phyloP scores from a whole-genome alignment of 2,113 vertebrate genomes.

The Urocitellus parryii region DNA sequence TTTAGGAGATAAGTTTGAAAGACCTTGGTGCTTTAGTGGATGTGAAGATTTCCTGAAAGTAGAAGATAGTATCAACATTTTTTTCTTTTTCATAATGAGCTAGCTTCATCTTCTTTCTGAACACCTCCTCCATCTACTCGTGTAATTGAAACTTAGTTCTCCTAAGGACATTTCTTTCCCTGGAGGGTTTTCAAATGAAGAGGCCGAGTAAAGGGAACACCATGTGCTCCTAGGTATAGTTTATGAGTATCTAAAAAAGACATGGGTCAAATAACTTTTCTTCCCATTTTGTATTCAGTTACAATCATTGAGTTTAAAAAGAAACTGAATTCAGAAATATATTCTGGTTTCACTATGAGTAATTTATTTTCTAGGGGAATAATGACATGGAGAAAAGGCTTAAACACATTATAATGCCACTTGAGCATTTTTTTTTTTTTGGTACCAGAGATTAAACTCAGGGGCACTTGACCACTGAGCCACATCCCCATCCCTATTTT shows the following conservation, averaged over 20 bases:
- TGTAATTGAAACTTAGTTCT: slow-evolving; percentile 17
- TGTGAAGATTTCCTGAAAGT: background rate
- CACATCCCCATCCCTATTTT: too few species aligned
- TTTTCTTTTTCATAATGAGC: background rate
- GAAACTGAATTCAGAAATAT: background rate
- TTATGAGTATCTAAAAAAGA: background rate
- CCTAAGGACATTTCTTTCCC: background rate
- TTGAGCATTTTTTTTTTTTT: background rate
- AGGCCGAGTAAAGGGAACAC: background rate
- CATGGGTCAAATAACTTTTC: background rate
- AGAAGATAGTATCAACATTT: background rate
- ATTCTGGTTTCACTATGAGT: background rate
- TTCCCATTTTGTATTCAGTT: slow-evolving; percentile 7
- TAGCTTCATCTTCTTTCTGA: background rate
- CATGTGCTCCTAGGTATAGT: background rate
- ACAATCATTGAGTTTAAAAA: background rate
- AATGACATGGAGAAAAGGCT: background rate
- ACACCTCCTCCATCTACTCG: background rate
- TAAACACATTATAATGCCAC: background rate
- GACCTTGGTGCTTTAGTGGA: background rate
- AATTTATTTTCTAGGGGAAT: slow-evolving; percentile 31
- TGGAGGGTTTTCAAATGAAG: background rate
- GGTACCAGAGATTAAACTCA: too few species aligned
- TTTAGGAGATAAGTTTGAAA: background rate
- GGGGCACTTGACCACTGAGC: too few species aligned